Evolutionary conservation across 2,113 vertebrate species (phyloP).

Genomic region (Macroglossus sobrinus): DNA sequence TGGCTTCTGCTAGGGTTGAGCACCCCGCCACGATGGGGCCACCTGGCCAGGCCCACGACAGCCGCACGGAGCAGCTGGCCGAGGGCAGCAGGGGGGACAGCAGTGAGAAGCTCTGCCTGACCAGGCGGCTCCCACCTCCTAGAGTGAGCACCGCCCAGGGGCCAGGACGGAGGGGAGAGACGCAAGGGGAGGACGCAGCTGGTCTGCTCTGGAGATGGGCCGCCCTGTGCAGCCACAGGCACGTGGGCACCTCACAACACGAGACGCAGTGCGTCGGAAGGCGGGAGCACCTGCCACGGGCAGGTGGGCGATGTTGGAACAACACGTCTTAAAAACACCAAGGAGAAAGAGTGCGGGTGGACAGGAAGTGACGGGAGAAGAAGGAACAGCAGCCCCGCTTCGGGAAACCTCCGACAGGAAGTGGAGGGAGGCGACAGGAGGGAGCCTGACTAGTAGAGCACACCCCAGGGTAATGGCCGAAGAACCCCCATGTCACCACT

Average conservation of each 20-base stretch:
- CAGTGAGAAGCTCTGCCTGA: background rate
- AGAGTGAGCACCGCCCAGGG: background rate
- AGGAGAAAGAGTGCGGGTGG: background rate
- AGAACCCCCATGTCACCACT: background rate
- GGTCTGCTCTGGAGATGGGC: background rate
- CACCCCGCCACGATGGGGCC: background rate
- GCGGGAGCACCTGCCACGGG: background rate
- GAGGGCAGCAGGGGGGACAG: background rate
- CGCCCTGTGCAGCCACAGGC: background rate
- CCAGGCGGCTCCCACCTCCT: background rate
- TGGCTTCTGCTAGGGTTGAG: background rate
- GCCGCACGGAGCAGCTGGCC: background rate
- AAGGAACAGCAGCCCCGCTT: background rate
- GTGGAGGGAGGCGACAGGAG: background rate
- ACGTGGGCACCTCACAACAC: background rate
- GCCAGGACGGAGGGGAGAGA: background rate
- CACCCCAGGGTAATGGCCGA: fast-evolving
- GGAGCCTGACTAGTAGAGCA: background rate
- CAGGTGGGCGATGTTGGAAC: background rate
- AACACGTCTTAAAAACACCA: background rate
- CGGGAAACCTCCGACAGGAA: background rate
- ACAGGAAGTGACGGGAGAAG: background rate
- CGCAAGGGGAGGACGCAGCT: background rate
- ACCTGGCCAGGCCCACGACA: background rate
- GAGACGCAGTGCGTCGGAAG: background rate